Evolutionary conservation across 2,797 vertebrate genomes (phyloP), one percentile per base, ranked within the genome.

Genomic region (Oreortyx pictus): DNA sequence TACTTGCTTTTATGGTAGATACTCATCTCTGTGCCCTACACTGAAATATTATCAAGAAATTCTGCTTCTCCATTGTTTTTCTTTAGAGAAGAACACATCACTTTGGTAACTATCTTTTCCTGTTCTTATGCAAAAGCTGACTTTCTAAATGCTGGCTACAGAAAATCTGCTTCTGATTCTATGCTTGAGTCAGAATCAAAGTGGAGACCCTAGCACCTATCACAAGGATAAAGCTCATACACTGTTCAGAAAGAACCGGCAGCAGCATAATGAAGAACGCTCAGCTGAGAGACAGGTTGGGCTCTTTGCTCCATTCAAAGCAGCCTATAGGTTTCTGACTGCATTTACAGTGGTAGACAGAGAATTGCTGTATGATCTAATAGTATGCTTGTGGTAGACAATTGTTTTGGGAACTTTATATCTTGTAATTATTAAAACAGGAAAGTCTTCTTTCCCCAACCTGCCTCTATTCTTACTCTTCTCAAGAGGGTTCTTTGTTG

Each of bases 391-490:
- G 39, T 86, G 71, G 77, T 66, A 61, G 82, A 80, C 47, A 78
- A 7, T 61, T 90, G 57, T 72, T 84, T 92, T 8, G 31, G 66
- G 66, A 68, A 61, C 56, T 80, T 75, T 56, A 12, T 96, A 93
- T 54, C 78, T 92, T 91, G 29, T 84, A n/a, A 78, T 77, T 39
- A 11, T 78, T 67, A 67, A 86, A 86, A 88, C 88, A 65, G 39
- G 17, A 76, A 83, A 92, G 39, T 91, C 18, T 89, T 23, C 35
- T 33, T 85, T 79, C 17, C 7, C 2, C 56, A 84, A 47, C 52
- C 50, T 90, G 44, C 77, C 67, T 96, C 17, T 61, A 82, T 90
- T 66, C 25, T 60, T 33, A 73, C 82, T 17, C 18, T 79, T 73
- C 75, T 68, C 52, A 87, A 44, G 65, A 82, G 31, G 37, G 52